Evolutionary conservation across 2,113 vertebrate genomes (phyloP).

Genomic region (Amphilophus citrinellus): DNA sequence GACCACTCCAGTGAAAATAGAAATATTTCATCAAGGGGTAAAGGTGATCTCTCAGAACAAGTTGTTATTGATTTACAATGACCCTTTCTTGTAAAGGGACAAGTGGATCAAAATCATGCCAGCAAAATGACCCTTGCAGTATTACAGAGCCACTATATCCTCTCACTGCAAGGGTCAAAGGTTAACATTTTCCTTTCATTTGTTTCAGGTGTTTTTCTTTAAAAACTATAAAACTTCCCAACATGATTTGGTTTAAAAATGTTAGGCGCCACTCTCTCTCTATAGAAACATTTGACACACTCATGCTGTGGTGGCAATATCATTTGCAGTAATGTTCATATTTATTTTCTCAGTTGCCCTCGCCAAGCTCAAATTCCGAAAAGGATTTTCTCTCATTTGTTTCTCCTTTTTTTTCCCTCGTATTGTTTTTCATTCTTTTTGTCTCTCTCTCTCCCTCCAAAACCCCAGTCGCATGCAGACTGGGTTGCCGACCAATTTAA

Average conservation of each 20-base stretch:
- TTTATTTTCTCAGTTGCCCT: conserved; percentile 77
- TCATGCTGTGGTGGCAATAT: conserved; percentile 66
- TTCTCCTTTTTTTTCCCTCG: conserved; percentile 57
- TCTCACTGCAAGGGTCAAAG: not conserved
- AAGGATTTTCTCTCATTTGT: conserved; percentile 76
- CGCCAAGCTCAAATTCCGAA: conserved; percentile 76
- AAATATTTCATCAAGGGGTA: not conserved
- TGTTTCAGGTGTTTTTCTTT: not conserved
- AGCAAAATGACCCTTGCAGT: not conserved
- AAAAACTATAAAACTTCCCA: not conserved
- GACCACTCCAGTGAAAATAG: not conserved
- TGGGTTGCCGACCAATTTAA: conserved; percentile 79
- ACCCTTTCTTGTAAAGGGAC: not conserved
- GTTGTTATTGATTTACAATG: not conserved
- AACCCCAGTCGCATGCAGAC: conserved; percentile 74
- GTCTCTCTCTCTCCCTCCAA: conserved; percentile 57
- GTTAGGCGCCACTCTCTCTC: conserved; percentile 59
- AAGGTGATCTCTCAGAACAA: not conserved
- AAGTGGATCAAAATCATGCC: not conserved
- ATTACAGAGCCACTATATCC: not conserved
- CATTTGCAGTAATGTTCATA: conserved; percentile 70
- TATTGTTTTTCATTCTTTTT: conserved; percentile 69
- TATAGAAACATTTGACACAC: conserved; percentile 68
- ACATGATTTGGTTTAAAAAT: conserved; percentile 45
- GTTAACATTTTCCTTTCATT: not conserved